Conservation (phyloP, 1,140 invertebrate genomes). For the Cherax destructor region DNA sequence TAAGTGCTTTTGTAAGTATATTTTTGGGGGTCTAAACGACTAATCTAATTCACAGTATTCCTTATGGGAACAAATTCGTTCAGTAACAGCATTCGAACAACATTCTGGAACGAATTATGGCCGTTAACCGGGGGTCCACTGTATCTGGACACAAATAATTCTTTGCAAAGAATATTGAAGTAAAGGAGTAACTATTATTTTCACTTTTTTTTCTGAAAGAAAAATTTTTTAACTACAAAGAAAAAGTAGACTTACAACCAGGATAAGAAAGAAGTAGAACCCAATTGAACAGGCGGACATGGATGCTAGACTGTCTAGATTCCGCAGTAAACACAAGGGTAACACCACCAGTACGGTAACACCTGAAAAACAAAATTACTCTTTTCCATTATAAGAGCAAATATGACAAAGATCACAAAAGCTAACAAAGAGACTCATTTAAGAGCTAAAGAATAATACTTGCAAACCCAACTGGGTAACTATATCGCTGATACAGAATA, state of each 20-base stretch:
- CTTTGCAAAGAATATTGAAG: background rate
- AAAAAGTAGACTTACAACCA: constrained; percentile 83
- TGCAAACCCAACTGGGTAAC: background rate
- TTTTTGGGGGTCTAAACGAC: too few relatives aligned
- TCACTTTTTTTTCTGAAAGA: background rate
- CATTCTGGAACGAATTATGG: too few relatives aligned
- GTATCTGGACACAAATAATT: too few relatives aligned
- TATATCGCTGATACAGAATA: too few relatives aligned
- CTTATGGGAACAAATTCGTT: too few relatives aligned
- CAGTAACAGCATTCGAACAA: too few relatives aligned
- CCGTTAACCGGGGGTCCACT: too few relatives aligned
- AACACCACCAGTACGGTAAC: constrained; percentile 91
- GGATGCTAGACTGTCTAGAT: constrained; percentile 91
- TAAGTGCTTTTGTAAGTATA: too few relatives aligned
- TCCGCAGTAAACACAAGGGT: constrained; percentile 91
- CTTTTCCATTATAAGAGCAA: too few relatives aligned
- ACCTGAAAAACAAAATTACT: constrained; percentile 69
- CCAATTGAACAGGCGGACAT: constrained; percentile 92
- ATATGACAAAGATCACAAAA: too few relatives aligned
- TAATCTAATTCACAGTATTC: too few relatives aligned
- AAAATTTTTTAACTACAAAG: background rate
- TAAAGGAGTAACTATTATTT: background rate
- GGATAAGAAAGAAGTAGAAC: constrained; percentile 92
- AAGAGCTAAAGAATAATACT: background rate
- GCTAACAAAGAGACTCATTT: too few relatives aligned